A percentile compares a stretch with the other conserved stretches of the same genome.
These are phyloP conservation scores for Paralvinella palmiformis DNA, from an alignment of 1,140 invertebrate genomes.

Conservation along the genomic window DNA sequence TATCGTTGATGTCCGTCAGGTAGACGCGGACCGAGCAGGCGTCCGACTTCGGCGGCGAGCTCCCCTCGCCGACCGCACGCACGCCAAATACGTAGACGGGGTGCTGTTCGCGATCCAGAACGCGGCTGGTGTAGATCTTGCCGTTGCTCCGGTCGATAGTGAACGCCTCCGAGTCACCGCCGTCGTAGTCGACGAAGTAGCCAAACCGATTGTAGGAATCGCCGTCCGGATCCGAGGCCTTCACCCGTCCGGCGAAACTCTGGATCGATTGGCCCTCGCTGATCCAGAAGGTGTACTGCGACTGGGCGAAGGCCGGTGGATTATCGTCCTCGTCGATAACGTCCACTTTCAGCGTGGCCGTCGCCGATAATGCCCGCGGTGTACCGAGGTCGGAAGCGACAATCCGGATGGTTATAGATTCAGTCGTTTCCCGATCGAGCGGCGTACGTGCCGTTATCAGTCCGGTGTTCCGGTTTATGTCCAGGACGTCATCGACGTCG, in stretches of 20 bases:
- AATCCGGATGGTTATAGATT: slow-evolving; percentile 73
- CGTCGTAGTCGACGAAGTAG: not conserved
- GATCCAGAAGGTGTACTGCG: not conserved
- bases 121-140: not conserved
- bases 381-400: slow-evolving; percentile 81
- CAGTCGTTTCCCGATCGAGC: slow-evolving; percentile 72
- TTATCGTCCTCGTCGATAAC: not conserved
- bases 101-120: not conserved
- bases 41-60: not conserved
- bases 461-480: slow-evolving; percentile 41
- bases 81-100: slow-evolving; percentile 3
- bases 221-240: not conserved
- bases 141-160: not conserved
- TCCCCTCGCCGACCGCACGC: not conserved
- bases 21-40: not conserved
- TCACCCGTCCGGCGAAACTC: not conserved
- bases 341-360: too few species aligned
- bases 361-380: too few species aligned
- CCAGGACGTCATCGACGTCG: slow-evolving; percentile 29
- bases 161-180: not conserved
- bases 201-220: not conserved
- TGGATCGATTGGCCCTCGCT: not conserved
- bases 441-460: slow-evolving; percentile 38
- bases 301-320: not conserved
- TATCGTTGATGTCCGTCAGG: slow-evolving; percentile 10